A percentile compares a stretch with the other conserved stretches of the same genome.
Conservation (phyloP, 2,797 vertebrate genomes). For the Pithecia hirsuta region DNA sequence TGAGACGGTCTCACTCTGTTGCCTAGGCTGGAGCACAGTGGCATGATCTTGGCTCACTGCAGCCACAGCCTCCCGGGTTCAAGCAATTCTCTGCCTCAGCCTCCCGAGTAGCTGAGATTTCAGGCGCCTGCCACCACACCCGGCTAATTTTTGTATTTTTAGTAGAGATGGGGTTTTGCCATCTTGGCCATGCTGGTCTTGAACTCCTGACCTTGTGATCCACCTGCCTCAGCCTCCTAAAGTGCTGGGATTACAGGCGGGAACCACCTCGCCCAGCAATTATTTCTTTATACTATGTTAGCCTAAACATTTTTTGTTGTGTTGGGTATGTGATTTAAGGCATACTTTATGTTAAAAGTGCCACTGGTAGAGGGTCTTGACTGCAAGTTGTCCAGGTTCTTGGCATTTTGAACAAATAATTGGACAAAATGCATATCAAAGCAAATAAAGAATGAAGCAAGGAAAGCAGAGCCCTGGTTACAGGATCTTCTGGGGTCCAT, state of each 20-base stretch:
- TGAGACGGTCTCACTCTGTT: neutral
- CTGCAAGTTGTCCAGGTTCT: too few relatives aligned
- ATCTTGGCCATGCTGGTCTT: neutral
- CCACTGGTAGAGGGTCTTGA: too few relatives aligned
- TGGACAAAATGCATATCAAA: too few relatives aligned
- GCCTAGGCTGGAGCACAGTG: neutral
- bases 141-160: neutral
- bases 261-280: neutral
- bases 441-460: too few relatives aligned
- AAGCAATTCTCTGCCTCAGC: too few relatives aligned
- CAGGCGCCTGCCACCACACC: too few relatives aligned
- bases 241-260: neutral
- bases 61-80: too few relatives aligned
- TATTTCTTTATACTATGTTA: neutral
- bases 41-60: neutral
- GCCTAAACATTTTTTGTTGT: slow-evolving; percentile 24
- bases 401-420: too few relatives aligned
- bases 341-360: slow-evolving; percentile 3
- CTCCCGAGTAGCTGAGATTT: neutral
- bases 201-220: neutral
- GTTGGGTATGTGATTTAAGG: slow-evolving; percentile 30
- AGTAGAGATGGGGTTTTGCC: neutral
- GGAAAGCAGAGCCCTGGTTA: too few relatives aligned
- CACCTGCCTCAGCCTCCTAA: neutral
- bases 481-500: too few relatives aligned